Base-by-base conservation (phyloP, 2,888 invertebrate genomes). In the Synergus umbraculus region DNA sequence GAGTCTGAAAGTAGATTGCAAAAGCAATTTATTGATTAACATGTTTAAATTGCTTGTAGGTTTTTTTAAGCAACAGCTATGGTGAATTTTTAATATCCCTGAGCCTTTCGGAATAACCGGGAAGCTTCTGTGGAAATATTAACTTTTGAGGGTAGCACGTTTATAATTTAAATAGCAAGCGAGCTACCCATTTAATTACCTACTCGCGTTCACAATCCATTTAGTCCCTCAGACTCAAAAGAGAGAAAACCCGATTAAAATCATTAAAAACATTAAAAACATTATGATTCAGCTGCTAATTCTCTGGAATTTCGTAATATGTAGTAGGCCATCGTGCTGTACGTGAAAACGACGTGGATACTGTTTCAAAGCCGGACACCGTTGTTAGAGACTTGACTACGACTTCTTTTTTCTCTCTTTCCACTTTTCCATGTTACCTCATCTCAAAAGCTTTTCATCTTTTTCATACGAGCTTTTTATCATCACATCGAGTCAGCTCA, bases 371-470 rank as follows among this genome's bases (percentile, higher is more conserved):
- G 15, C 37, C 37, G 13, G 49, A 66, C 43, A 43, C 66, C 29
- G n/a, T 73, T 81, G n/a, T 73, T 81, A 79, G 78, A 81, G 81
- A 73, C 81, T 77, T 66, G 29, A 12, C n/a, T 13, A 67, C 67
- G 73, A 76, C 79, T 69, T 76, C 41, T 78, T 77, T 37, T 82
- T 80, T 81, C 79, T 78, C 79, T 78, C 78, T 63, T 85, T 63
- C 83, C 44, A 76, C 76, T 82, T 60, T 78, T 73, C 84, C 76
- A 86, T 85, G 77, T 81, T 85, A 83, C 85, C 85, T 86, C 85
- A 88, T 87, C 82, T 88, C 87, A 87, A 91, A 90, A 90, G 91
- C 91, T 91, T 91, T 91, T 91, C 89, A 91, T 90, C 90, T 90
- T 89, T 89, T 87, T 86, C 89, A 88, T 87, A 88, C 89, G 87